Conservation (phyloP, 2,113 vertebrate genomes). For the Tetrax tetrax region DNA sequence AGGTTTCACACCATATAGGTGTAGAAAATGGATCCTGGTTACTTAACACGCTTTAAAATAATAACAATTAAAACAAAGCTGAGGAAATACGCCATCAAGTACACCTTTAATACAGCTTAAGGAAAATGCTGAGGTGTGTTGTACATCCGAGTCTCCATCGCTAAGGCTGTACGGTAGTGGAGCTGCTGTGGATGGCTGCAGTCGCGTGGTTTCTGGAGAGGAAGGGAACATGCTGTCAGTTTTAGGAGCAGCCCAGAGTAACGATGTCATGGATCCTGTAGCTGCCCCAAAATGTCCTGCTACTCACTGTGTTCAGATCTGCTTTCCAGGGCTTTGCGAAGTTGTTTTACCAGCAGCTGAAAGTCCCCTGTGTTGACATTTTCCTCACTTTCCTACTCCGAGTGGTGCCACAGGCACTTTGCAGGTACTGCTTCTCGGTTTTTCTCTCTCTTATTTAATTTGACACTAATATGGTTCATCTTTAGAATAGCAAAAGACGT, state of each 20-base stretch:
- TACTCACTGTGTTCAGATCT: neutral
- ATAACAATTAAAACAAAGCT: neutral
- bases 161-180: fast-evolving
- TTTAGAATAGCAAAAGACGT: neutral
- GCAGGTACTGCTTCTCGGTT: neutral
- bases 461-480: neutral
- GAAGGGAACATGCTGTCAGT: neutral
- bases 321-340: neutral
- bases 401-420: neutral
- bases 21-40: neutral
- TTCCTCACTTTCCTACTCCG: neutral
- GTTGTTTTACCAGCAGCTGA: neutral
- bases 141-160: fast-evolving
- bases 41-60: neutral
- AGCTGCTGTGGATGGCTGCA: neutral
- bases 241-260: neutral
- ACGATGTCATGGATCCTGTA: neutral
- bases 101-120: no score
- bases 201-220: neutral
- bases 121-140: neutral
- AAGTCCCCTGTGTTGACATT: fast-evolving
- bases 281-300: fast-evolving
- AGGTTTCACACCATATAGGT: neutral
- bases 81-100: neutral
- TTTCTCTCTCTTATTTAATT: neutral